A percentile compares a stretch with the other conserved stretches of the same genome.
These are phyloP conservation scores for Copsychus sechellarum DNA, from an alignment of 2,113 vertebrate genomes.

Conservation along the genomic window DNA sequence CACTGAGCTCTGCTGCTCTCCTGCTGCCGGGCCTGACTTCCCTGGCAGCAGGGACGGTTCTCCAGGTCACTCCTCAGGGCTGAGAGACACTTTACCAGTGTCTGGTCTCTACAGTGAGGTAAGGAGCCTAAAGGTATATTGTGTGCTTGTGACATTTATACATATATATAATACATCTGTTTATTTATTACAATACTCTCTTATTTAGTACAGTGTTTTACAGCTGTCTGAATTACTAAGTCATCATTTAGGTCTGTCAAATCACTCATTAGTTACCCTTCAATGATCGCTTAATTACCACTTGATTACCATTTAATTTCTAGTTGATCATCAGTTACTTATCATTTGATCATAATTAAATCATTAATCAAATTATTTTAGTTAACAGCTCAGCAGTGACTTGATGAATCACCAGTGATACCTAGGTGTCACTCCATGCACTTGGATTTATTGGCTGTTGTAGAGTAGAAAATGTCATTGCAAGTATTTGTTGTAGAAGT, in stretches of 20 bases:
- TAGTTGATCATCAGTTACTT: neutral
- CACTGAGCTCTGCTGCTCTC: neutral
- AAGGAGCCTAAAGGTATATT: neutral
- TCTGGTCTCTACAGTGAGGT: neutral
- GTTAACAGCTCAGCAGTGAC: neutral
- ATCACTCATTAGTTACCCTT: too few species aligned
- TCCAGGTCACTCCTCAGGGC: neutral
- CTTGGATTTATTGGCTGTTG: neutral
- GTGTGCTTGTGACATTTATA: accelerated
- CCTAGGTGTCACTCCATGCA: neutral
- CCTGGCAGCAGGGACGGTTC: neutral
- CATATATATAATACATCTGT: neutral
- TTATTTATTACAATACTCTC: neutral
- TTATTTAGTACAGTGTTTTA: neutral
- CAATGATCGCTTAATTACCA: too few species aligned
- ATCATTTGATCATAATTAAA: neutral
- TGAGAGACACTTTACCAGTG: accelerated
- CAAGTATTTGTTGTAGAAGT: neutral
- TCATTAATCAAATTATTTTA: neutral
- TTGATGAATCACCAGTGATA: neutral
- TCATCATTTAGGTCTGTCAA: neutral
- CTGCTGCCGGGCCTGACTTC: neutral
- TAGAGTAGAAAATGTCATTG: neutral
- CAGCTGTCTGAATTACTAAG: neutral
- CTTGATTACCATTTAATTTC: neutral